Evolutionary conservation across 2,113 vertebrate genomes (phyloP), one percentile per base, ranked within the genome.

Genomic region (Thamnaconus septentrionalis): DNA sequence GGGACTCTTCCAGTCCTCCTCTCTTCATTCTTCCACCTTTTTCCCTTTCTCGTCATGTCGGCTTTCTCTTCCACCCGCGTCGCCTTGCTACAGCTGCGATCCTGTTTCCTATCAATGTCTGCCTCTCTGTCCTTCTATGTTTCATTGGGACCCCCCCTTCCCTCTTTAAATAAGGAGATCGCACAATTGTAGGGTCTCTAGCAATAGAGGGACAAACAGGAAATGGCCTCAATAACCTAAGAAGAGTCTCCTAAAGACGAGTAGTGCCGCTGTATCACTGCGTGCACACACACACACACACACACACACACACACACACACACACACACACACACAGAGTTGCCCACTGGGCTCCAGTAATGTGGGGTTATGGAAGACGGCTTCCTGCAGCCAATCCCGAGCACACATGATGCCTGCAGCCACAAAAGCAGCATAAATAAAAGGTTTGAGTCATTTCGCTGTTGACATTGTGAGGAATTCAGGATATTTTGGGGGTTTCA

Each of bases 1-100:
- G 87, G 84, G 88, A 88, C 85, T 85, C 74, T 6, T 50, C 66
- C 73, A 78, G 59, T 78, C 82, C 72, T 66, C 75, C 72, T 74
- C 64, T 61, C 56, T 71, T 57, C 49, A 59, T 45, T 66, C 56
- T 62, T 62, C 64, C 73, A 73, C 73, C 70, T 85, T 84, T 76
- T 56, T 80, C 12, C 56, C 18, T 31, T 31, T 31, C 18, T 31
- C 18, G 18, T 31, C 18, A 31, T 31, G 1, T 31, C 18, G 18
- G 18, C 18, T 31, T 31, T 31, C 18, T 31, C 18, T 31, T 31
- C 18, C 18, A 31, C 18, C 2, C 18, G 18, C 18, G 18, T 31
- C 18, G 18, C 18, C 18, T 31, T 31, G 18, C 18, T 31, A 31
- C 18, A 2, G 18, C 18, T 31, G 18, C 56, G 59, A 5, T 9